A percentile compares a stretch with the other conserved stretches of the same genome.
These are phyloP conservation scores for Cisticola juncidis DNA, from an alignment of 2,113 vertebrate species.

Conservation along the genomic window DNA sequence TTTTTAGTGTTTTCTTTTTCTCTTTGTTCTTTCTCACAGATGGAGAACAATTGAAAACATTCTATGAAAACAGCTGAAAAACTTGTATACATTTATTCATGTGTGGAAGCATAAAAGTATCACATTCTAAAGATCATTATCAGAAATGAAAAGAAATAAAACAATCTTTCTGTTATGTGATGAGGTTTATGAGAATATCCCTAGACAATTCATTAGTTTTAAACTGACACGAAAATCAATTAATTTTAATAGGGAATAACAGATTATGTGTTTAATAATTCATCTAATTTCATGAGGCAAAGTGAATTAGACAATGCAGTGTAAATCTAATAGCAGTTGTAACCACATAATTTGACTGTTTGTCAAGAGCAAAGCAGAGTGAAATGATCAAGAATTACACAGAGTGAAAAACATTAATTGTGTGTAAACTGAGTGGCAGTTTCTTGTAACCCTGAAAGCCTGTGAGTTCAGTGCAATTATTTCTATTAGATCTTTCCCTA, in stretches of 20 bases:
- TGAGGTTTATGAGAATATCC: slow-evolving; percentile 64
- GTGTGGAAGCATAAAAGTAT: not conserved
- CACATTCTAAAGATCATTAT: slow-evolving; percentile 36
- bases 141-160: slow-evolving; percentile 65
- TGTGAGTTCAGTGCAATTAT: slow-evolving; percentile 18
- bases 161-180: slow-evolving; percentile 37
- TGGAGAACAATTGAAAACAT: not conserved
- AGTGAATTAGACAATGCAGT: slow-evolving; percentile 78
- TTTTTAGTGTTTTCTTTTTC: not conserved
- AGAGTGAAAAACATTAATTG: slow-evolving; percentile 67
- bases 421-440: slow-evolving; percentile 60
- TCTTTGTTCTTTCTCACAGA: not conserved
- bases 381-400: slow-evolving; percentile 62
- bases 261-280: slow-evolving; percentile 80
- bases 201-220: slow-evolving; percentile 74
- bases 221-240: slow-evolving; percentile 78
- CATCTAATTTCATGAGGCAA: slow-evolving; percentile 78
- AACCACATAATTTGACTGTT: slow-evolving; percentile 72
- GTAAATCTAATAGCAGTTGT: slow-evolving; percentile 74
- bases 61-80: slow-evolving; percentile 9
- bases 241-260: slow-evolving; percentile 82
- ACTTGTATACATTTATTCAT: slow-evolving; percentile 11
- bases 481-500: slow-evolving; percentile 34
- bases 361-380: slow-evolving; percentile 70
- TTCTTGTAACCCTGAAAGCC: slow-evolving; percentile 62